Evolutionary conservation across 2,797 vertebrate species (phyloP).

Genomic region (Agapornis canus): DNA sequence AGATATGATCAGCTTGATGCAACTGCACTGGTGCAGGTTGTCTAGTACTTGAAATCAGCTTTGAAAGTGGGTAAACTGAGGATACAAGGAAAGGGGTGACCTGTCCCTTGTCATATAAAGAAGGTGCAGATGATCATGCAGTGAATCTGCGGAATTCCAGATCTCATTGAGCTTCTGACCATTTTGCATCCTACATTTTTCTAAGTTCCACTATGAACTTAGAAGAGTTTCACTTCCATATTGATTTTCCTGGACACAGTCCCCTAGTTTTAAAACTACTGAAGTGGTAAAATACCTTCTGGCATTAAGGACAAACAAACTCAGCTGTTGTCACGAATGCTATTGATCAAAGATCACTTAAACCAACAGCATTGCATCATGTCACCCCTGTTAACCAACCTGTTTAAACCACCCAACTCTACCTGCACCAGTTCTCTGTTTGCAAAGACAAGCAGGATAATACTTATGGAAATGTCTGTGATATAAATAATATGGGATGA

Average conservation of each 20-base stretch:
- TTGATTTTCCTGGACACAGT: not conserved
- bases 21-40: not conserved
- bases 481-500: not conserved
- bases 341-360: conserved; percentile 17
- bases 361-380: not conserved
- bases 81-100: not conserved
- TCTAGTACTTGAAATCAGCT: not conserved
- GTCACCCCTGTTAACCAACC: not conserved
- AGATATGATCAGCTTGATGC: not conserved
- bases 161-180: accelerated
- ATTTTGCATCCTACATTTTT: not conserved
- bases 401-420: accelerated
- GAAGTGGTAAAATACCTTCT: not conserved
- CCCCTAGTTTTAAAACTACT: not conserved
- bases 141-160: not conserved
- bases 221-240: not conserved
- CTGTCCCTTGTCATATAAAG: not conserved
- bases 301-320: not conserved
- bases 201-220: not conserved
- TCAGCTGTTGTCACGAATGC: not conserved
- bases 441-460: not conserved
- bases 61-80: not conserved
- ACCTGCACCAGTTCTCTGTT: not conserved
- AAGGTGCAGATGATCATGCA: accelerated
- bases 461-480: not conserved